Percentiles rank a stretch among this genome's conserved stretches.
These are phyloP conservation scores for Pseudotriccus pelzelni DNA, from an alignment of 2,797 vertebrate species.

Conservation along the genomic window DNA sequence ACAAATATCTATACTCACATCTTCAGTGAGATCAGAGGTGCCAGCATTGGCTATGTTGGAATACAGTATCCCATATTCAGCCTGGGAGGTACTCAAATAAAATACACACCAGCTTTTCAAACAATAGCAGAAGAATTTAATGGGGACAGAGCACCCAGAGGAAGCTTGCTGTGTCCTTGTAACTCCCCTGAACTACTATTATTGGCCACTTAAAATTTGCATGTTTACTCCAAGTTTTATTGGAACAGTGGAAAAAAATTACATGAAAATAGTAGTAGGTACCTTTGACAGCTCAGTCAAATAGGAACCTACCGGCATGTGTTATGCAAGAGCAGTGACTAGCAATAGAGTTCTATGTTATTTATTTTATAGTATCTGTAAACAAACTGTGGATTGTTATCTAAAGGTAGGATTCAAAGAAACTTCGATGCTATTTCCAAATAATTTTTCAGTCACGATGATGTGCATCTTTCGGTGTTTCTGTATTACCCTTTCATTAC, in stretches of 20 bases:
- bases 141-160: background rate
- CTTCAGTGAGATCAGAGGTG: background rate
- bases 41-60: background rate
- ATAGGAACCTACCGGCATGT: background rate
- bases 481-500: background rate
- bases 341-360: background rate
- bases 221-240: background rate
- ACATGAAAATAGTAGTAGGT: background rate
- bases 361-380: background rate
- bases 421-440: background rate
- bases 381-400: background rate
- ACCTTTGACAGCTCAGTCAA: background rate
- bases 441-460: background rate
- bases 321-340: background rate
- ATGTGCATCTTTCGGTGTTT: background rate
- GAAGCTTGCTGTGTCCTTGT: background rate
- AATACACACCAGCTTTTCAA: background rate
- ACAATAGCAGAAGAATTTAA: background rate
- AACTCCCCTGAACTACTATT: background rate
- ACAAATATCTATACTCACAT: background rate
- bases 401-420: background rate
- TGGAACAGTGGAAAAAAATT: background rate
- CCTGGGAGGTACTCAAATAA: background rate
- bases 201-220: background rate
- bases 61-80: background rate